Percentiles rank a stretch among this genome's conserved stretches.
Evolutionary conservation across 1,140 invertebrate genomes (phyloP).

Genomic region (Acromyrmex charruanus): DNA sequence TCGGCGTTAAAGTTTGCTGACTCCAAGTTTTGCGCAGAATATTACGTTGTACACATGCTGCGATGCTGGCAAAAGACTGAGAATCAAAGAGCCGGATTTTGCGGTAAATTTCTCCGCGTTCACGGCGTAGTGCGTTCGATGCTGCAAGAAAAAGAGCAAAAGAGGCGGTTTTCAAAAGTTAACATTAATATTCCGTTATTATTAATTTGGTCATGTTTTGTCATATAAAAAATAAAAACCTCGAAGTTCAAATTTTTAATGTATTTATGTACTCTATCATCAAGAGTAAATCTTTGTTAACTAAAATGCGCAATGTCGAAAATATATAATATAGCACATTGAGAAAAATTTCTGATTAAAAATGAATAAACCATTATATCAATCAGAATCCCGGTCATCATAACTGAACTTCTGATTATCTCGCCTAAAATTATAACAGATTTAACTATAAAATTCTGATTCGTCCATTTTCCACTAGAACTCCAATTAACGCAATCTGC

Average conservation of each 20-base stretch:
- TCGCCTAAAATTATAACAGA: too few relatives aligned
- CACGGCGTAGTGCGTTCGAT: background rate
- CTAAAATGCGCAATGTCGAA: background rate
- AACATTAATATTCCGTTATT: slow-evolving; percentile 29
- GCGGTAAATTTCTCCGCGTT: slow-evolving; percentile 16
- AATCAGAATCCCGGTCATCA: too few relatives aligned
- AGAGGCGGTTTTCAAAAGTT: background rate
- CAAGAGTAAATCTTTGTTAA: background rate
- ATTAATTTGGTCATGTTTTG: background rate
- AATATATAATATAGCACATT: background rate
- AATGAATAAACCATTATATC: too few relatives aligned
- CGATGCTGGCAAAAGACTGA: background rate
- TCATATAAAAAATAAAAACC: background rate
- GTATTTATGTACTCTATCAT: background rate
- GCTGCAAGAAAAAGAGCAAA: background rate
- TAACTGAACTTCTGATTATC: too few relatives aligned
- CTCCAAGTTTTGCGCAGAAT: slow-evolving; percentile 20
- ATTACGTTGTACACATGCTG: slow-evolving; percentile 15
- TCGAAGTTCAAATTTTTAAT: background rate
- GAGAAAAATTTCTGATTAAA: too few relatives aligned
- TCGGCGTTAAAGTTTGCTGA: slow-evolving; percentile 34
- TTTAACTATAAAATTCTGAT: too few relatives aligned
- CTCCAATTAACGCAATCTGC: too few relatives aligned
- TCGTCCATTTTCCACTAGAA: too few relatives aligned
- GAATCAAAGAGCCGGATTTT: slow-evolving; percentile 26